Base-by-base conservation (phyloP, 1,140 invertebrate species). In the Papilio glaucus region DNA sequence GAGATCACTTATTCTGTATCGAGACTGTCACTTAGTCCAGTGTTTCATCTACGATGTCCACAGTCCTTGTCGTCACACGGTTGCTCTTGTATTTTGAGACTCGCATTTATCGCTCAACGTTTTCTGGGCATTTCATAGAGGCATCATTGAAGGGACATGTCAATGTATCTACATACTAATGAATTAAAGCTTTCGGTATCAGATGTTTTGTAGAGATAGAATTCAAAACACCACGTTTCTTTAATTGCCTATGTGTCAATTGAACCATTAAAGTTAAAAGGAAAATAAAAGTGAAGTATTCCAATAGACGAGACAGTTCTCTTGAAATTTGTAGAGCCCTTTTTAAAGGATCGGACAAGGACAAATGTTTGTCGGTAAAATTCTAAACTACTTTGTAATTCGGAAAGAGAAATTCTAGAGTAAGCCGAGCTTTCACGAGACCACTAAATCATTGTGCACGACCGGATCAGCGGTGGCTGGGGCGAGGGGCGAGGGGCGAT, bases 1-100 rank as follows among this genome's bases (percentile, higher is more conserved):
- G 85, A 91, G 86, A 93, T 93, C 91, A 93, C 91, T 85, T 85
- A 87, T 88, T 80, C 79, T 87, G 76, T 80, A 85, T 84, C 72
- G 13, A 61, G 33, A 45, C 65, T 53, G 68, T 71, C 37, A 72
- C 26, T 86, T 81, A 77, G 72, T 75, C 37, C 69, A 73, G 45
- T 73, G 15, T 75, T 68, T 61, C 65, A 77, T 74, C 18, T 70
- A 61, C 73, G 42, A 72, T 62, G 21, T n/a, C 41, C 61, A 18
- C 18, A 53, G 21, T 33, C 15, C 42, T 53, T 15, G 13, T 15
- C 26, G 8, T 38, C 10, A 7, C 67, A 37, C 29, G 1, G 67
- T 33, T 33, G 41, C 21, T 10, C 8, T 53, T 29, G 42, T 7
- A 1, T 70, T 65, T 77, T 71, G 38, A 72, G 38, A 76, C n/a